Base-by-base conservation (phyloP, 2,888 invertebrate genomes). In the Bimastos eiseni region DNA sequence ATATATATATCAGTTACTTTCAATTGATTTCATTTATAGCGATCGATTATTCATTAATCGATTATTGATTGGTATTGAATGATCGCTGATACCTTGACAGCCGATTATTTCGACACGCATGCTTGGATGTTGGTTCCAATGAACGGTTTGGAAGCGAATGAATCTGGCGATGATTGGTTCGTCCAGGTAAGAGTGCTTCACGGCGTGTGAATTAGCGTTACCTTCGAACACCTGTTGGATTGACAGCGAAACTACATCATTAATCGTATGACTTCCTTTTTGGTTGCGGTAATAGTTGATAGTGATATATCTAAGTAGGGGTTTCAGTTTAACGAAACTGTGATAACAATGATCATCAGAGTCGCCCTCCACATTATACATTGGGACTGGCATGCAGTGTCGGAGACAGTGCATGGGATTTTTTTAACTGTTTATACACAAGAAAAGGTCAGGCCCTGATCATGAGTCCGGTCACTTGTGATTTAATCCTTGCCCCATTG, bases 31-130 rank as follows among this genome's bases (percentile, higher is more conserved):
- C 13, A n/a, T 49, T 49, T 6, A 24, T 4, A 24, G 4, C 24
- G 70, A 70, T 70, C 13, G 70, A n/a, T n/a, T 11, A 70, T n/a
- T 70, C 11, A 70, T n/a, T 70, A n/a, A 70, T 70, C n/a, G 70
- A 70, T 70, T 30, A 17, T n/a, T n/a, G 13, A 70, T 13, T 70
- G 70, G 70, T 70, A 30, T 8, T 11, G 70, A 70, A 70, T 70
- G 70, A 70, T n/a, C n/a, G 70, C 30, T 70, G 70, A 33, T 89
- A 96, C 96, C 94, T 94, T 96, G 96, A 93, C 96, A 96, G 34
- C 96, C 96, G 55, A 96, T 93, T 90, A 96, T 94, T 92, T 96
- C 96, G 6, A 96, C 94, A 70, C 96, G 93, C 94, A 96, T 95
- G 92, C 96, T 95, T 13, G 96, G 96, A 93, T 96, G 95, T 84